Evolutionary conservation across 2,797 vertebrate species (phyloP), one percentile per base, ranked within the genome.

Genomic region (Coranthus polyacanthus): DNA sequence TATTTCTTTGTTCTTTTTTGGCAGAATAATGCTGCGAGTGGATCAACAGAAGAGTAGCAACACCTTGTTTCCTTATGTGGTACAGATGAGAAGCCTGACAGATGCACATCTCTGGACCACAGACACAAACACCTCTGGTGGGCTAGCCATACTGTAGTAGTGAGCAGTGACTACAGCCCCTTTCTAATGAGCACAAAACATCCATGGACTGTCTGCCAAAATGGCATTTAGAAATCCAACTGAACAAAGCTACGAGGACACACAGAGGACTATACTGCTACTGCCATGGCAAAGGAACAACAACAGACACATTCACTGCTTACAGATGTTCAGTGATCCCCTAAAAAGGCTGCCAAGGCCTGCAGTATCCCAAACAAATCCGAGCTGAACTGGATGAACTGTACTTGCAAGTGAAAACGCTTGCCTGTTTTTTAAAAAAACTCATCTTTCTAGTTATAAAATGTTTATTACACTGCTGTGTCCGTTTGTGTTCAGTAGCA

Each of bases 391-490:
- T 84, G 81, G 85, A 89, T 67, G 11, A 83, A 85, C 80, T 73
- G 74, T 39, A 56, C 55, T 51, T 7, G 24, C 54, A 59, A 76
- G 59, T 36, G 5, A 68, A 68, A 49, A 86, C 38, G 44, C 69
- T 79, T 53, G 59, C 29, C 52, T 51, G 55, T 75, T 86, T 78
- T 59, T 37, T 47, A 51, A 72, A 74, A 18, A 70, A 62, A 51
- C 50, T 71, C 69, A 84, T 85, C 83, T 90, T 92, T 91, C 78
- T 87, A 74, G 66, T 75, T 91, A 82, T 91, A 62, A 84, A 75
- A 83, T 92, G 87, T 88, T 88, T 74, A 90, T 83, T 81, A 82
- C 83, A 86, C 89, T 88, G 87, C 90, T 90, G 91, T 92, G 90
- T 91, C 83, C 67, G 72, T 88, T 88, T 88, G 87, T 91, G 87